Evolutionary conservation across 2,888 invertebrate genomes (phyloP), one percentile per base, ranked within the genome.

Genomic region (Liopterus haemorrhoidalis): DNA sequence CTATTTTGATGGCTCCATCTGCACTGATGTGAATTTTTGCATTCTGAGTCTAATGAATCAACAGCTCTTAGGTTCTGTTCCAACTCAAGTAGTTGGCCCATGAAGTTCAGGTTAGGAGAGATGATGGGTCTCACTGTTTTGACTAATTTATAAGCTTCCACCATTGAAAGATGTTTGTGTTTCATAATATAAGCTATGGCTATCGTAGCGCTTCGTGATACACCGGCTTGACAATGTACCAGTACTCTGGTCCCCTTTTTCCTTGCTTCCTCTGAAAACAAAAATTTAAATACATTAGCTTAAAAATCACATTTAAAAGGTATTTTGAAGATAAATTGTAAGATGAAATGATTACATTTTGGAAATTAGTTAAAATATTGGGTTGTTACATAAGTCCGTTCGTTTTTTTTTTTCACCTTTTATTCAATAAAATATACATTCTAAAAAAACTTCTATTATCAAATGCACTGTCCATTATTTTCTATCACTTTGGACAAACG

Each of bases 151-250:
- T 85, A 92, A 1, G 93, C 93, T 62, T 94, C 90, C 31, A 87
- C 78, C 73, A 86, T 86, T 25, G 83, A 80, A 65, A 91, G 67
- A 48, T 80, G 79, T 64, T 85, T 83, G 69, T 88, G 85, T 59
- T 87, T 83, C 89, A 95, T 93, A 58, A 94, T 79, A 71, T 90
- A 95, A 36, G 94, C 93, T 62, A 95, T 93, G 61, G 92, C 91
- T 63, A 95, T 81, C 50, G 94, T 94, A 50, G 94, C 92, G 53
- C 93, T 93, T 54, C 94, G 78, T 42, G 93, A 94, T 37, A 95
- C 88, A 39, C 95, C 95, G 38, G 93, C 94, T 62, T 94, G 94
- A 68, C 95, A 95, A 69, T 95, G 95, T 49, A 95, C 83, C 62
- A 95, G 74, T 27, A 94, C 89, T 59, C 82, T 79, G 62, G 71